Conservation (phyloP, 2,113 vertebrate species). For the Danionella cerebrum region DNA sequence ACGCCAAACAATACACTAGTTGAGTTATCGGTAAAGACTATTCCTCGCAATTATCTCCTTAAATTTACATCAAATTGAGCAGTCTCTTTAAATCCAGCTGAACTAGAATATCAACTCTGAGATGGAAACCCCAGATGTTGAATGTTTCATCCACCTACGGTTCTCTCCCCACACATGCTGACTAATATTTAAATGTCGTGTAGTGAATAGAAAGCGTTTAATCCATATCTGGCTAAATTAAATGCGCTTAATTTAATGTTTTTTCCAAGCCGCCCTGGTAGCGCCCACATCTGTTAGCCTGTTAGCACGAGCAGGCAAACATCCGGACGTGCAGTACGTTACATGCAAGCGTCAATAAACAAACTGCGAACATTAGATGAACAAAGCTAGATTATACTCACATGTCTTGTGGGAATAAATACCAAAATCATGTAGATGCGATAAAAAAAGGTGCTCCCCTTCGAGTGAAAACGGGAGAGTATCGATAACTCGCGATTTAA, state of each 20-base stretch:
- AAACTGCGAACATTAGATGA: neutral
- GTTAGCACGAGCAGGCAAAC: neutral
- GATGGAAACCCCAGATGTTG: neutral
- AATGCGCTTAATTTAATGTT: neutral
- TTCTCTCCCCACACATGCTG: neutral
- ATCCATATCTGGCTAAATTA: neutral
- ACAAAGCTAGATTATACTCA: conserved; percentile 13
- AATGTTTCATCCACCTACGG: neutral
- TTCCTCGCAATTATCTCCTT: neutral
- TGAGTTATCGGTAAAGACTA: too few species aligned
- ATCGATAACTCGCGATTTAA: conserved; percentile 5
- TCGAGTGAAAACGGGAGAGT: neutral
- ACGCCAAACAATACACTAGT: neutral
- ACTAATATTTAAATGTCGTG: neutral
- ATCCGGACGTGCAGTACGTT: neutral
- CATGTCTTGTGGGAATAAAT: neutral
- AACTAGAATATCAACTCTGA: conserved; percentile 3
- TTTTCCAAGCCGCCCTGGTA: neutral
- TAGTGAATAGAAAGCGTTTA: neutral
- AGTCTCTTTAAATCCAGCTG: neutral
- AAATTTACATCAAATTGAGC: neutral
- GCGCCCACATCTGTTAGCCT: conserved; percentile 11
- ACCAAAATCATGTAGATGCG: neutral
- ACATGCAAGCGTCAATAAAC: too few species aligned
- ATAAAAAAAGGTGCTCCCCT: neutral